Evolutionary conservation across 1,140 invertebrate species (phyloP), one percentile per base, ranked within the genome.

Genomic region (Phenacoccus solenopsis): DNA sequence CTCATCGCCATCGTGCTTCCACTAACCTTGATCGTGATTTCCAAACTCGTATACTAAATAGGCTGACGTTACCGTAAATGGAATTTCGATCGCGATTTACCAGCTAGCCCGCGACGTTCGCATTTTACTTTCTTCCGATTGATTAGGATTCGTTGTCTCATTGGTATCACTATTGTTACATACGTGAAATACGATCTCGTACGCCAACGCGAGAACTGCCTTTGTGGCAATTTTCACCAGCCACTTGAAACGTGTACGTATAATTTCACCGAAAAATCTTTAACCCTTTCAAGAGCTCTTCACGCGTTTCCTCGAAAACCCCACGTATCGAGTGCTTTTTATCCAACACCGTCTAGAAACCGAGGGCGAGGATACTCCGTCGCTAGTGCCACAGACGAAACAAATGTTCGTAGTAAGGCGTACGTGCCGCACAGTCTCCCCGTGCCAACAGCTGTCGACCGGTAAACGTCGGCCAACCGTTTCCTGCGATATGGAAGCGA

Each of bases 1-100:
- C 25, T 64, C 59, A 64, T 24, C 59, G 59, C 16, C 4, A 16
- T 64, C 59, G 59, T 64, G 59, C 20, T 22, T 27, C 25, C 10
- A 64, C 59, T 64, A 64, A 64, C 59, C 59, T 64, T 64, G 59
- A 64, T 64, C 59, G 59, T 64, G 59, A 64, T 64, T 20, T 49
- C 38, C 38, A 49, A 49, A 49, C 12, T n/a, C 20, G 25, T 3
- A 38, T 38, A 9, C 59, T 10, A 64, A 64, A 64, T 25, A 24
- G 32, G 59, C 59, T 64, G 59, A 64, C 59, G 59, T 25, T 64
- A 64, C 59, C 59, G 25, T 64, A 64, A 64, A 64, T 64, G 59
- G 59, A 64, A 27, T 27, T 64, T 27, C 13, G 25, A 64, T 64
- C 59, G 59, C 59, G 59, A 64, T 64, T 64, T 27, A 24, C 12